A percentile compares a stretch with the other conserved stretches of the same genome.
Conservation (phyloP, 2,888 invertebrate genomes). For the Scaptomyza flava region DNA sequence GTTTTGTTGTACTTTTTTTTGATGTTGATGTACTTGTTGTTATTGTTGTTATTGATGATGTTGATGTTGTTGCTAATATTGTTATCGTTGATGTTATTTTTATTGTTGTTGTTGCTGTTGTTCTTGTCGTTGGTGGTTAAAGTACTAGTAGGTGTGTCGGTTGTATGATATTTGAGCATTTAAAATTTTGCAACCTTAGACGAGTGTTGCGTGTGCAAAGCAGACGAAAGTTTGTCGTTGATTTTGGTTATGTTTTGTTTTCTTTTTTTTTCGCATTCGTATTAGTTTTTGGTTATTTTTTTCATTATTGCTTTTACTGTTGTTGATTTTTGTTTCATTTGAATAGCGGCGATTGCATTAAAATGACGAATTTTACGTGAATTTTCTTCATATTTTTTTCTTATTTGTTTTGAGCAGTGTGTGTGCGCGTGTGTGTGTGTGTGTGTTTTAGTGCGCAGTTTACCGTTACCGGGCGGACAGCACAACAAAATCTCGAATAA, state of each 20-base stretch:
- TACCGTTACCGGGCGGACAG: conserved; percentile 32
- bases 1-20: conserved; percentile 42
- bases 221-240: conserved; percentile 39
- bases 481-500: conserved; percentile 50
- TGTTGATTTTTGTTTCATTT: conserved; percentile 14
- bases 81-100: conserved; percentile 15
- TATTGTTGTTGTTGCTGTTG: conserved; percentile 7
- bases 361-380: conserved; percentile 37
- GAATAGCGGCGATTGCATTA: conserved; percentile 45
- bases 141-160: conserved; percentile 37
- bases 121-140: conserved; percentile 33
- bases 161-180: conserved; percentile 51
- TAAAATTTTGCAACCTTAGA: conserved; percentile 45
- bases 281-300: conserved; percentile 8
- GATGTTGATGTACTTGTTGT: not conserved
- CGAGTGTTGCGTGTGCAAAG: conserved; percentile 56
- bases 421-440: conserved; percentile 10
- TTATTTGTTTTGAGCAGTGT: conserved; percentile 31
- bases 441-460: conserved; percentile 17
- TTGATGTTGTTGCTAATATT: conserved; percentile 6
- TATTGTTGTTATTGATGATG: conserved; percentile 15
- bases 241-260: not conserved
- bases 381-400: not conserved
- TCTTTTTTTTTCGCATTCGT: conserved; percentile 1
- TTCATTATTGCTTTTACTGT: conserved; percentile 9